A percentile compares a stretch with the other conserved stretches of the same genome.
These are phyloP conservation scores for Mythimna lalbum DNA, from an alignment of 2,888 invertebrate genomes.

Conservation along the genomic window DNA sequence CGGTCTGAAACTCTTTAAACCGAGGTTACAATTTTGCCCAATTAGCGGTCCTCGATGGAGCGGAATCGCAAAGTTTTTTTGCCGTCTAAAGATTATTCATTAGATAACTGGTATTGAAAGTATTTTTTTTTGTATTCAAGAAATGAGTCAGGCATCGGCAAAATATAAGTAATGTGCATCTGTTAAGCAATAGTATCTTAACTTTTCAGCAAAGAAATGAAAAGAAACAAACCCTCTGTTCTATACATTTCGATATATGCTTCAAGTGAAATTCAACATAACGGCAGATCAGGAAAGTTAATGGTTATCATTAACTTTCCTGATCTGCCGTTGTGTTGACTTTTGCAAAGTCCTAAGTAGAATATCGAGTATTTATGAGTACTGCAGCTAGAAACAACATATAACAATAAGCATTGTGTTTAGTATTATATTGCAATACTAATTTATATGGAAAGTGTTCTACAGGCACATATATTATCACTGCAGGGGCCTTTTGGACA, in stretches of 20 bases:
- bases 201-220: not conserved
- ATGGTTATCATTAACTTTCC: no score
- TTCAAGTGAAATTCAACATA: not conserved
- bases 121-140: conserved; percentile 17
- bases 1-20: conserved; percentile 53
- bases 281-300: no score
- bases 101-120: conserved; percentile 17
- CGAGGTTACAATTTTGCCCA: conserved; percentile 32
- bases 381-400: not conserved
- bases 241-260: not conserved
- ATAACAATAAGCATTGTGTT: conserved; percentile 31
- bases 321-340: not conserved
- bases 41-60: conserved; percentile 25
- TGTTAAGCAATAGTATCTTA: not conserved
- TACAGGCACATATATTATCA: not conserved
- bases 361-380: not conserved
- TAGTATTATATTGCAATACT: conserved; percentile 43
- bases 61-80: conserved; percentile 23
- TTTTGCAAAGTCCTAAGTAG: no score
- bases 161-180: not conserved
- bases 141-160: conserved; percentile 4
- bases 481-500: not conserved
- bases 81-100: not conserved
- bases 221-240: not conserved
- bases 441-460: conserved; percentile 15